Conservation (phyloP, 2,888 invertebrate genomes). For the Troilus luridus region DNA sequence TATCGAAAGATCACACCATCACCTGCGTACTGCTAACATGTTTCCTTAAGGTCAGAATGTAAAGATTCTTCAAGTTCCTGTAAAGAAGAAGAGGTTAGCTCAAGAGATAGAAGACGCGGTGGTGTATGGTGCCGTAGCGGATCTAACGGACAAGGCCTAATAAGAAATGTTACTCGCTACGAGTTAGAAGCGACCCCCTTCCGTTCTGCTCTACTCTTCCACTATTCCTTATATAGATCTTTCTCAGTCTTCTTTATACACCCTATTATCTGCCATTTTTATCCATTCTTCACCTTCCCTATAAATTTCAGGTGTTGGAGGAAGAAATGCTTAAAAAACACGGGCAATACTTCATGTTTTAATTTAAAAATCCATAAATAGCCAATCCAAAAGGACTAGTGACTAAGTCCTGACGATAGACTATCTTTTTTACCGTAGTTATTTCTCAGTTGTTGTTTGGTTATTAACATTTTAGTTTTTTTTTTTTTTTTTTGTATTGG, state of each 20-base stretch:
- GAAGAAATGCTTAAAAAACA: neutral
- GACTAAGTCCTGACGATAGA: too few species aligned
- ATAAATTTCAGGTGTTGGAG: neutral
- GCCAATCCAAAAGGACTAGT: too few species aligned
- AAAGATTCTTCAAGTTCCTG: neutral
- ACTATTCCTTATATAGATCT: neutral
- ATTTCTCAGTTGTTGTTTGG: too few species aligned
- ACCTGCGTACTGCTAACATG: too few species aligned
- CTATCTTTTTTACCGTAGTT: too few species aligned
- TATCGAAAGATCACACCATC: too few species aligned
- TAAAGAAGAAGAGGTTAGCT: neutral
- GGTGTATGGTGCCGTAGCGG: constrained; percentile 44
- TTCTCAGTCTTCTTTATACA: neutral
- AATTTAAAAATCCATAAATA: too few species aligned
- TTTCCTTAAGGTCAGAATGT: too few species aligned
- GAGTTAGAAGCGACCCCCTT: constrained; percentile 52
- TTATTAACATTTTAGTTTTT: too few species aligned
- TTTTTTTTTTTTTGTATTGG: too few species aligned
- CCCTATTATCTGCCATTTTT: neutral
- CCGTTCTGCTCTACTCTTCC: constrained; percentile 36
- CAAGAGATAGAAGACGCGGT: neutral
- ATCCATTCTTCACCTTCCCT: neutral
- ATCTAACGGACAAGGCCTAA: constrained; percentile 54
- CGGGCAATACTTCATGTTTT: too few species aligned
- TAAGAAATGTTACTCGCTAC: constrained; percentile 44